Evolutionary conservation across 2,888 invertebrate species (phyloP).

Genomic region (Netelia fuscicornis): DNA sequence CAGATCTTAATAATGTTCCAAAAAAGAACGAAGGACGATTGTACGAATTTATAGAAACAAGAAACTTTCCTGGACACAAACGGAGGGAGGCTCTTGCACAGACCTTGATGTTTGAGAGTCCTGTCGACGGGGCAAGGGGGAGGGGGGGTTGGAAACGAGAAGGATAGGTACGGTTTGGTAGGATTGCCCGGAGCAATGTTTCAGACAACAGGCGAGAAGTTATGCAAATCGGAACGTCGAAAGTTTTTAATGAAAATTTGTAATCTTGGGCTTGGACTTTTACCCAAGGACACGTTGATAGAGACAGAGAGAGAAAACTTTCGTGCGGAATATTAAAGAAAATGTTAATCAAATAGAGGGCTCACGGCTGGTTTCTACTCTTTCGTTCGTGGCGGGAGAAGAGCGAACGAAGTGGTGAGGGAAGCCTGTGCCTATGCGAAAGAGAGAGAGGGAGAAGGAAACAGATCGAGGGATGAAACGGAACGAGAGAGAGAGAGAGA

Average conservation of each 20-base stretch:
- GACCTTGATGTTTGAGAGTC: background rate
- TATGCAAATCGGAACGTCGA: slow-evolving; percentile 77
- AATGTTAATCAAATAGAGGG: slow-evolving; percentile 80
- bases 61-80: slow-evolving; percentile 47
- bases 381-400: slow-evolving; percentile 21
- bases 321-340: slow-evolving; percentile 74
- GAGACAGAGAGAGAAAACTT: slow-evolving; percentile 65
- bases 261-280: slow-evolving; percentile 77
- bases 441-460: background rate
- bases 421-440: background rate
- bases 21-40: background rate
- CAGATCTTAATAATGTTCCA: background rate
- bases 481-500: background rate
- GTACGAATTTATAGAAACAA: slow-evolving; percentile 56
- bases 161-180: slow-evolving; percentile 34
- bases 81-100: background rate
- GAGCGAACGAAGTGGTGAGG: slow-evolving; percentile 16
- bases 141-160: background rate
- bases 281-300: slow-evolving; percentile 67
- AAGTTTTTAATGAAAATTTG: slow-evolving; percentile 83
- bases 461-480: background rate
- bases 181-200: slow-evolving; percentile 50
- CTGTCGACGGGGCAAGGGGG: background rate
- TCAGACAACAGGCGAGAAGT: slow-evolving; percentile 71
- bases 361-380: slow-evolving; percentile 33